Base-by-base conservation (phyloP, 2,888 invertebrate genomes). In the Conops quadrifasciatus region DNA sequence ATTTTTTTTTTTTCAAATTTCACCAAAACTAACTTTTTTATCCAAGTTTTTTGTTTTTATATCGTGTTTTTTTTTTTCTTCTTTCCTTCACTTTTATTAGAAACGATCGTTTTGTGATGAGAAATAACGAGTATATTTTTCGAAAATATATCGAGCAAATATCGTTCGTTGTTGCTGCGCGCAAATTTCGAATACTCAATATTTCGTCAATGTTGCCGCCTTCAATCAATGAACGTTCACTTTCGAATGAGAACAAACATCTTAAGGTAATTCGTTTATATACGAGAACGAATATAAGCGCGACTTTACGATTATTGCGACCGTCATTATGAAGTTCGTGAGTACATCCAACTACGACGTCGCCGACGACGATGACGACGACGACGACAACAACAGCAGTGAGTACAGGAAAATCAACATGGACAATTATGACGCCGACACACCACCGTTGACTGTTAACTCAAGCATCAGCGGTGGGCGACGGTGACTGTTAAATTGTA, bases 181-280 rank as follows among this genome's bases (percentile, higher is more conserved):
- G 24, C 58, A 58, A 47, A 45, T 2, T 45, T 24, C 13, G 16
- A 45, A 3, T 7, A 13, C 60, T 19, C 36, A 62, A 11, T 15
- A 16, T 24, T 51, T 60, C 36, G 60, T 60, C 60, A 26, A 26
- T 45, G 63, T 47, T 45, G 47, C 26, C 63, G 45, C 63, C 45
- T 63, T 47, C 63, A 21, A 45, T 45, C 63, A 63, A 45, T 59
- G 60, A 67, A 77, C 80, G 77, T 79, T 79, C 78, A 80, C 78
- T 79, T 82, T 80, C 80, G 83, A 83, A 83, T 83, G 83, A 83
- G 81, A 83, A 80, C 78, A 78, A 77, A 78, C 79, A 74, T 80
- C 78, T 77, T 76, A 78, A 72, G 69, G 78, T 74, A 78, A 80
- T 83, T 77, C 79, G 80, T 80, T 83, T 83, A 82, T 83, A 83